These are phyloP conservation scores for Rhipidura dahli DNA, from an alignment of 2,113 vertebrate species.

Conservation along the genomic window DNA sequence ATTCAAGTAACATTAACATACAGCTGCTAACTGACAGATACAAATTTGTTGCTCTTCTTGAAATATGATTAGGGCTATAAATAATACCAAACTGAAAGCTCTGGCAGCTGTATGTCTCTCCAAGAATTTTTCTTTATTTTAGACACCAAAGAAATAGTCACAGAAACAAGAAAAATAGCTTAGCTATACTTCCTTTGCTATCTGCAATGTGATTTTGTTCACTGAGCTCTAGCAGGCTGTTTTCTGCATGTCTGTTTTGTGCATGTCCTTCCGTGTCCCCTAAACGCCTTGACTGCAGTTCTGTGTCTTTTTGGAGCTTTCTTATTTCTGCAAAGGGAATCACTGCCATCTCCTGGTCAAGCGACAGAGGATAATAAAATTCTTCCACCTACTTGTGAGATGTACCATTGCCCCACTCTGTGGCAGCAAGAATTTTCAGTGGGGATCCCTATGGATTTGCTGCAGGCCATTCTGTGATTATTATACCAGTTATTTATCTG, in stretches of 20 bases:
- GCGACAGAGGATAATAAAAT: not conserved
- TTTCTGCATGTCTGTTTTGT: not conserved
- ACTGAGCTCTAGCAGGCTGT: not conserved
- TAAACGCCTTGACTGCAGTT: not conserved
- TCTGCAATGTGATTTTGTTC: not conserved
- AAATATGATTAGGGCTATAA: not conserved
- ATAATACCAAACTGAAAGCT: not conserved
- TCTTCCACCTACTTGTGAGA: not conserved
- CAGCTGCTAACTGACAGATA: not conserved
- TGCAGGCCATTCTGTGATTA: not conserved
- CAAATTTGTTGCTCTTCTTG: not conserved
- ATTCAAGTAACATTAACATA: not conserved
- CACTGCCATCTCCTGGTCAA: conserved; percentile 55
- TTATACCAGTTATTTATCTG: not conserved
- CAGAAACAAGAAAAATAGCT: not conserved
- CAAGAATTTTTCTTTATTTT: not conserved
- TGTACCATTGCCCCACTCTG: too few relatives aligned
- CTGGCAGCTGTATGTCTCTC: not conserved
- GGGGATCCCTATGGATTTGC: not conserved
- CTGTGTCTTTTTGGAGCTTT: not conserved
- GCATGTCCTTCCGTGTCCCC: not conserved
- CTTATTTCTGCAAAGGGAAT: not conserved
- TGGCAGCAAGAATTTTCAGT: not conserved
- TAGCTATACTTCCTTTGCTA: not conserved
- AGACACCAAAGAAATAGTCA: not conserved